Conservation (phyloP, 2,113 vertebrate species). For the Nycticebus coucang region DNA sequence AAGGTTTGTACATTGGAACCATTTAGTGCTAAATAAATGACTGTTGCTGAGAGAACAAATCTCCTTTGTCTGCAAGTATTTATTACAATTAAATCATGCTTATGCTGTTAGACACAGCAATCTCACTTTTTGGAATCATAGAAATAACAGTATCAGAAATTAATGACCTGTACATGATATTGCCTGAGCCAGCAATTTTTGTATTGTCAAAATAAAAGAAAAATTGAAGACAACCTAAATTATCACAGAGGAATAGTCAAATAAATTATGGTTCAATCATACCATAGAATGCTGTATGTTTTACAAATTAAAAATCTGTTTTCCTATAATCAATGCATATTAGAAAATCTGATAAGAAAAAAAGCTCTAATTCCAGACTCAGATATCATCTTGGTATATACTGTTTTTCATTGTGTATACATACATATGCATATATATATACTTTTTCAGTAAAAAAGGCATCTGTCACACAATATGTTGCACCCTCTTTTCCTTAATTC, state of each 20-base stretch:
- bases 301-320: not conserved
- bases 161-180: not conserved
- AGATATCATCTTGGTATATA: not conserved
- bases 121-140: constrained; percentile 35
- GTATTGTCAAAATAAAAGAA: not conserved
- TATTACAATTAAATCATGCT: not conserved
- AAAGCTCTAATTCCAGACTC: not conserved
- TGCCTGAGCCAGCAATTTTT: not conserved
- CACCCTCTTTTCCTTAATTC: constrained; percentile 7
- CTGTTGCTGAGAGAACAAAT: not conserved
- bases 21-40: not conserved
- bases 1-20: not conserved
- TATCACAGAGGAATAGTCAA: not conserved
- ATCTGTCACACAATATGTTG: not conserved
- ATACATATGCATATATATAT: no score
- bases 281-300: not conserved
- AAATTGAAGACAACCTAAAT: constrained; percentile 22
- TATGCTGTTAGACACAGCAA: constrained; percentile 13
- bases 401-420: constrained; percentile 15
- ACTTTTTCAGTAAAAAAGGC: constrained; percentile 31
- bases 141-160: constrained; percentile 31
- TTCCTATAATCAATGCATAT: not conserved
- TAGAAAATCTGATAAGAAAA: not conserved
- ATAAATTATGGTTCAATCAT: constrained; percentile 10
- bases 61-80: not conserved